Conservation (phyloP, 2,113 vertebrate species). For the Gallinago media region DNA sequence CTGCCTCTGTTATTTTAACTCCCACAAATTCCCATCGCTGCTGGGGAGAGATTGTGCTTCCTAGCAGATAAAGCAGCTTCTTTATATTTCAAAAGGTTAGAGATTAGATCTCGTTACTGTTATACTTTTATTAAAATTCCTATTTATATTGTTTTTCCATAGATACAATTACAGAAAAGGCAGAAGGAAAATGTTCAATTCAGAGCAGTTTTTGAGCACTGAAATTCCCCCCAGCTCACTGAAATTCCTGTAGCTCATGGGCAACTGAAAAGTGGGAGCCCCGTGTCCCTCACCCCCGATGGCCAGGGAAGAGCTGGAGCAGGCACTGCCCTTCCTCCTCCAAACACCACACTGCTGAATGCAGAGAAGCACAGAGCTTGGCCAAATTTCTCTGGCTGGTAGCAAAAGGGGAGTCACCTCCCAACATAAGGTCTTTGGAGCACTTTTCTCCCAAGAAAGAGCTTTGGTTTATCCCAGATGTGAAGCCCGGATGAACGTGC, state of each 20-base stretch:
- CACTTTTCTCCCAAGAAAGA: neutral
- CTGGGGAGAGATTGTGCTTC: conserved; percentile 44
- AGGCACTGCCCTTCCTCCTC: neutral
- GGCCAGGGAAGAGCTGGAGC: neutral
- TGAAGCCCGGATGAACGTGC: neutral
- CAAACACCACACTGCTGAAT: rapidly evolving
- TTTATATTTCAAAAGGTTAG: conserved; percentile 60
- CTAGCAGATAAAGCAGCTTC: conserved; percentile 30
- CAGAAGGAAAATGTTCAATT: neutral
- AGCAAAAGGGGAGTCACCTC: neutral
- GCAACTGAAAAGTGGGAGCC: neutral
- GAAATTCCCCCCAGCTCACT: neutral
- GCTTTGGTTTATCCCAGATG: neutral
- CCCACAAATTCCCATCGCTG: conserved; percentile 52
- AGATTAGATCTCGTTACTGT: conserved; percentile 59
- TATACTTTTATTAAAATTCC: conserved; percentile 59
- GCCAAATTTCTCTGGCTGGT: neutral
- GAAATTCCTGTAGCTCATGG: neutral
- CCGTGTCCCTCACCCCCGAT: neutral
- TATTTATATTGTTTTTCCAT: conserved; percentile 8
- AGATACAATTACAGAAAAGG: conserved; percentile 17
- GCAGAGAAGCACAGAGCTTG: neutral
- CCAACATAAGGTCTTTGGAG: neutral
- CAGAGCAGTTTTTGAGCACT: neutral
- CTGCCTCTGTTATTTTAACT: conserved; percentile 50